Conservation (phyloP, 1,140 invertebrate species). For the Apis laboriosa region DNA sequence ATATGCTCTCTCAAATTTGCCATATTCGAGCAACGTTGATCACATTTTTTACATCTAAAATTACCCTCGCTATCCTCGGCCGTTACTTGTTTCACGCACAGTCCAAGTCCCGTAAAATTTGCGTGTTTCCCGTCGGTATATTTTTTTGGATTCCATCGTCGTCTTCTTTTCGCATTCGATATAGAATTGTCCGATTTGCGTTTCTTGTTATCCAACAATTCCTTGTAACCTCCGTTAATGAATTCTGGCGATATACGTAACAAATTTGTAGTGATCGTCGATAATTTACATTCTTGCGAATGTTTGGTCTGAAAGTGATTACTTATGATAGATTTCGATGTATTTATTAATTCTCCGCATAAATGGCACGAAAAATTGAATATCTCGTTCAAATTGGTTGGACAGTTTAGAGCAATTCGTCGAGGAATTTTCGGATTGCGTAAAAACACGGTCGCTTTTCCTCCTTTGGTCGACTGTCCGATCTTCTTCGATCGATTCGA, state of each 20-base stretch:
- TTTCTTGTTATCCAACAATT: slow-evolving; percentile 62
- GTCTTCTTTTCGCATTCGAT: slow-evolving; percentile 60
- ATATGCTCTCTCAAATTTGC: slow-evolving; percentile 81
- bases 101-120: slow-evolving; percentile 51
- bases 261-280: slow-evolving; percentile 55
- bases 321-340: slow-evolving; percentile 65
- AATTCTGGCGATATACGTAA: slow-evolving; percentile 64
- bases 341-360: slow-evolving; percentile 73
- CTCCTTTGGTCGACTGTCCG: not conserved
- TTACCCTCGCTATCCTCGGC: slow-evolving; percentile 74
- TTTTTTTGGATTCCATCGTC: slow-evolving; percentile 69
- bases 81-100: slow-evolving; percentile 71
- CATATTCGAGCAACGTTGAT: slow-evolving; percentile 74
- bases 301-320: slow-evolving; percentile 72
- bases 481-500: not conserved
- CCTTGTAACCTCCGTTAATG: slow-evolving; percentile 66
- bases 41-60: slow-evolving; percentile 82
- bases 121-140: slow-evolving; percentile 50
- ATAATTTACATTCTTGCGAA: slow-evolving; percentile 65
- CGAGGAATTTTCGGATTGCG: slow-evolving; percentile 26
- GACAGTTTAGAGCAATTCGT: slow-evolving; percentile 70
- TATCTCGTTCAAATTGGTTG: slow-evolving; percentile 37
- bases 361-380: slow-evolving; percentile 74
- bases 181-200: slow-evolving; percentile 57
- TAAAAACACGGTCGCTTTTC: not conserved